Base-by-base conservation (phyloP, 1,140 invertebrate genomes). In the Ceratosolen solmsi region DNA sequence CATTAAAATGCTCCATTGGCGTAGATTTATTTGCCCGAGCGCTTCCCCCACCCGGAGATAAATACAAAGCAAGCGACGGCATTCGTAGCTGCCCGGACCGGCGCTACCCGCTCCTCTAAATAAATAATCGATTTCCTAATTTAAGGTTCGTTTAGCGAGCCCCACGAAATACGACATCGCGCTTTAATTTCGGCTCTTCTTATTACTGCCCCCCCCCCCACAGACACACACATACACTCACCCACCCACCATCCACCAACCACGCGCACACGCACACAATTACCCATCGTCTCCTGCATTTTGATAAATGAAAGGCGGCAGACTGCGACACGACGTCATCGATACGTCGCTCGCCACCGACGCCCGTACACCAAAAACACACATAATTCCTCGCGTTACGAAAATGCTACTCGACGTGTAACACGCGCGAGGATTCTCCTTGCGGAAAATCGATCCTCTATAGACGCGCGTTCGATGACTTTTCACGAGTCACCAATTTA, bases 401-500 rank as follows among this genome's bases (percentile, higher is more conserved):
- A 27, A 63, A 27, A 73, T 58, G 8, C 73, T 38, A 38, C 51
- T 30, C 73, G 33, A 15, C 4, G 41, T 27, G 27, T n/a, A 36
- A 68, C 25, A 15, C 65, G 72, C 38, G 56, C 38, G 60, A 13
- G n/a, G 46, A 46, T 77, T 25, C 74, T 71, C 38, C 27, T 78
- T 79, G 49, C 70, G 81, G 75, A 82, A 78, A 82, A 82, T 79
- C 68, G 75, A 82, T 79, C 81, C 73, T 71, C 20, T 25, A 71
- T 60, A 51, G 54, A 17, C 22, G 41, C 58, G 22, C n/a, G 30
- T 38, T 58, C 46, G 80, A 82, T 77, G 74, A 72, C 80, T 71
- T 58, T 60, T 68, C 58, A 76, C 80, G 73, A 71, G 74, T 82
- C 80, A 74, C 68, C 79, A 38, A 84, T 84, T 84, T 82, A 71